phyloP scores from a whole-genome alignment of 2,113 vertebrate genomes.

The Aegithalos caudatus region DNA sequence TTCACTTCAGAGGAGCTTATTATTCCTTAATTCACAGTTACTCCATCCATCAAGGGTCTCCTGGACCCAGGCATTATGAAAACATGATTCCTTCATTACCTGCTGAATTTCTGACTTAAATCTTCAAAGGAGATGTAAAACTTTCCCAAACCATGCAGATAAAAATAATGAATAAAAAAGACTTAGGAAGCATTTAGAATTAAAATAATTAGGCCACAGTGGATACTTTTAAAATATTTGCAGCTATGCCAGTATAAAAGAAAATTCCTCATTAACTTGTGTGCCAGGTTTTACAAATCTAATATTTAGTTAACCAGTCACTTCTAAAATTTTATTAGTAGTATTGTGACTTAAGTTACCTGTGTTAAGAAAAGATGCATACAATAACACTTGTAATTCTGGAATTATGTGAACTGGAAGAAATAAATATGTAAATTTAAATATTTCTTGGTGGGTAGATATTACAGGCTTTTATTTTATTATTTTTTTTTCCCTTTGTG shows the following conservation, averaged over 20 bases:
- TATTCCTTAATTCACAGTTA: slow-evolving; percentile 70
- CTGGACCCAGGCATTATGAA: slow-evolving; percentile 54
- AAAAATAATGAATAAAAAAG: slow-evolving; percentile 68
- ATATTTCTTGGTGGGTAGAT: neutral
- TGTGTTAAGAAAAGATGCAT: neutral
- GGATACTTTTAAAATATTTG: slow-evolving; percentile 51
- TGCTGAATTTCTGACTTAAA: slow-evolving; percentile 60
- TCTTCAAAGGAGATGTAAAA: slow-evolving; percentile 57
- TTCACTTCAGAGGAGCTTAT: slow-evolving; percentile 66
- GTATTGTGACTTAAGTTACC: neutral
- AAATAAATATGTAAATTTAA: neutral
- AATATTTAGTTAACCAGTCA: slow-evolving; percentile 9
- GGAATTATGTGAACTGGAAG: neutral
- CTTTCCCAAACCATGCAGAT: slow-evolving; percentile 44
- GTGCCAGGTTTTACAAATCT: slow-evolving; percentile 3
- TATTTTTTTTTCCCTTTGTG: too few relatives aligned
- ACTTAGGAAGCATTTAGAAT: slow-evolving; percentile 63
- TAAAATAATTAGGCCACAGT: slow-evolving; percentile 64
- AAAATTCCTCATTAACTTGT: slow-evolving; percentile 49
- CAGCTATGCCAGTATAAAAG: slow-evolving; percentile 20
- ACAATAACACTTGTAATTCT: neutral
- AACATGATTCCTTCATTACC: slow-evolving; percentile 63
- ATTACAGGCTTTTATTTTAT: neutral
- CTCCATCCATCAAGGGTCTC: slow-evolving; percentile 58
- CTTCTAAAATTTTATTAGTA: slow-evolving; percentile 8